phyloP scores from a whole-genome alignment of 2,888 invertebrate genomes.

The Stegana nigrithorax region DNA sequence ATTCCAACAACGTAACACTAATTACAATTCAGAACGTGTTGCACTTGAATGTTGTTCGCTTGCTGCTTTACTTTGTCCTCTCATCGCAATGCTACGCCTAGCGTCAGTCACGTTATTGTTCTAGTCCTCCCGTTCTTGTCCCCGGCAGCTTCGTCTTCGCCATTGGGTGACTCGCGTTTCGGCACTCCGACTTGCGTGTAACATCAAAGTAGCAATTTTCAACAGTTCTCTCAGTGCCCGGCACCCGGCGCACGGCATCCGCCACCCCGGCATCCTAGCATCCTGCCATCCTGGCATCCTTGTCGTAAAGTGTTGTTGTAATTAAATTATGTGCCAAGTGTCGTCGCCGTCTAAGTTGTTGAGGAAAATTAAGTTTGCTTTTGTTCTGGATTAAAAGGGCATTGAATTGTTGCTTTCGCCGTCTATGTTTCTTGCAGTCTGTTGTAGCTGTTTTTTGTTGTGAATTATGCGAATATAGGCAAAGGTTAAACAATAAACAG shows the following conservation, averaged over 20 bases:
- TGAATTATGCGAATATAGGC: background rate
- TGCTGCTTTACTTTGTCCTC: background rate
- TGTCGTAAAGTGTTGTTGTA: slow-evolving; percentile 54
- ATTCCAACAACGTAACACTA: slow-evolving; percentile 35
- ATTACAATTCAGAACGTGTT: slow-evolving; percentile 62
- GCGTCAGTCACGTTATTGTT: slow-evolving; percentile 17
- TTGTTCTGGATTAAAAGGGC: slow-evolving; percentile 61
- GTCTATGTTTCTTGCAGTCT: background rate
- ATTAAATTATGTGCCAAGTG: slow-evolving; percentile 63
- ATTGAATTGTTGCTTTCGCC: slow-evolving; percentile 46
- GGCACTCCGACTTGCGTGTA: too few relatives aligned
- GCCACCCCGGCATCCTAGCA: background rate
- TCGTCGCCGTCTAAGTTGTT: slow-evolving; percentile 50
- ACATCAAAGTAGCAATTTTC: slow-evolving; percentile 51
- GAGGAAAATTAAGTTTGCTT: slow-evolving; percentile 62
- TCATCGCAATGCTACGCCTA: background rate
- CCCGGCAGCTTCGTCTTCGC: too few relatives aligned
- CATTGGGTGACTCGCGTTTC: too few relatives aligned
- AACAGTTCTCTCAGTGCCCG: slow-evolving; percentile 1
- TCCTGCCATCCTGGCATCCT: background rate
- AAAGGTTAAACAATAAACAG: background rate
- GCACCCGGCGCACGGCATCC: background rate
- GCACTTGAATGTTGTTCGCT: slow-evolving; percentile 58
- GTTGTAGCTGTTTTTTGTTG: background rate
- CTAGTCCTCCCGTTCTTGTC: too few relatives aligned